These are phyloP conservation scores for Gordius sp. DNA, from an alignment of 2,888 invertebrate genomes.

Conservation along the genomic window DNA sequence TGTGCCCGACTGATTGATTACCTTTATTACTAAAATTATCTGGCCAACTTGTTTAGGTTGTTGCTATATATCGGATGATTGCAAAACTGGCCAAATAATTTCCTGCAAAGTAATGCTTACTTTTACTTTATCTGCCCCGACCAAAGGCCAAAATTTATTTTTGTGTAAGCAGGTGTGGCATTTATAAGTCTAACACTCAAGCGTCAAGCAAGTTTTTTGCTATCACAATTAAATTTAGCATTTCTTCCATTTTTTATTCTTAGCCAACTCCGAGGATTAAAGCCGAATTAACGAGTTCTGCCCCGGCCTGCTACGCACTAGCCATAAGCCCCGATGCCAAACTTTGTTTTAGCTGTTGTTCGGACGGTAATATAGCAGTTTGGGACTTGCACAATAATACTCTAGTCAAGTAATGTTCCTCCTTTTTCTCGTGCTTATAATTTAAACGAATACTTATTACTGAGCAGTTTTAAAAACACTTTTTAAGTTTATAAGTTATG, in stretches of 20 bases:
- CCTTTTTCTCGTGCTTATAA: neutral
- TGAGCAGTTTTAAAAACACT: no score
- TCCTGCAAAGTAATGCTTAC: no score
- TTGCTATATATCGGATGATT: no score
- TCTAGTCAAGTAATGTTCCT: conserved; percentile 40
- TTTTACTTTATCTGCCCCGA: no score
- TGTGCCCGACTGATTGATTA: no score
- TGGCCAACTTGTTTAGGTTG: no score
- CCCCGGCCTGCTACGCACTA: conserved; percentile 84
- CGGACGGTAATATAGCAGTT: conserved; percentile 80
- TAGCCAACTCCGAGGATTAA: conserved; percentile 62
- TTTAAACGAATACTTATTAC: no score
- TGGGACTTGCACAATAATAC: conserved; percentile 83
- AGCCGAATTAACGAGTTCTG: conserved; percentile 68
- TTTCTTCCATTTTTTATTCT: conserved; percentile 19
- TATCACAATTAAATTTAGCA: neutral
- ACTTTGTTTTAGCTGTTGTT: conserved; percentile 87
- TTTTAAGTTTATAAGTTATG: conserved; percentile 44
- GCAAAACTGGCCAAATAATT: no score
- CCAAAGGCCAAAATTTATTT: neutral
- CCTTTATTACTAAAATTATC: no score
- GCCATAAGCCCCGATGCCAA: conserved; percentile 82
- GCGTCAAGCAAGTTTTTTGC: no score
- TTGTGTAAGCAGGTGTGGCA: no score
- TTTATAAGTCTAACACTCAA: no score